A percentile compares a stretch with the other conserved stretches of the same genome.
Evolutionary conservation across 1,140 invertebrate species (phyloP).

Genomic region (Cryptotermes secundus): DNA sequence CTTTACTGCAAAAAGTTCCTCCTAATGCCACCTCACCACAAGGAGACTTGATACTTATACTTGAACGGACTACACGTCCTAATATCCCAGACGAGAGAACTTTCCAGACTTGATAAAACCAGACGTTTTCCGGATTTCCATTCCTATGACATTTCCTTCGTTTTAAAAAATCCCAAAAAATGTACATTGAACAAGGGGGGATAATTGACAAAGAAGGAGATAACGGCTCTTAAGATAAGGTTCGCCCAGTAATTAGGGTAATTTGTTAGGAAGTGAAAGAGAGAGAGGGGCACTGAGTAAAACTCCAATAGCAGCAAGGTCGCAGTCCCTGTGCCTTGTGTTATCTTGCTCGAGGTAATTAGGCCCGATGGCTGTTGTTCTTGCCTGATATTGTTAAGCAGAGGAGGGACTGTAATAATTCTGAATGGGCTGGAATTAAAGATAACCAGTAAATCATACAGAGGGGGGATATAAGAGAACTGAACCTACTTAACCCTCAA

Average conservation of each 20-base stretch:
- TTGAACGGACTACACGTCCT: too few relatives aligned
- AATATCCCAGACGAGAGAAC: too few relatives aligned
- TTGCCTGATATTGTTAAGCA: background rate
- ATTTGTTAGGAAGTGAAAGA: background rate
- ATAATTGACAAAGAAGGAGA: background rate
- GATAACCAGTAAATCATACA: conserved; percentile 12
- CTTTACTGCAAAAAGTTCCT: background rate
- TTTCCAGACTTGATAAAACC: too few relatives aligned
- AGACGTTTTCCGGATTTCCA: background rate
- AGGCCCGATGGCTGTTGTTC: background rate
- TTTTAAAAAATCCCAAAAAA: background rate
- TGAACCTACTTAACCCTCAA: background rate
- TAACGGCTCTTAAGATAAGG: background rate
- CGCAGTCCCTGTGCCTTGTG: background rate
- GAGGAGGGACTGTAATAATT: background rate
- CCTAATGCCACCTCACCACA: background rate
- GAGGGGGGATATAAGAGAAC: background rate
- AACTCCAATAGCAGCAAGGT: too few relatives aligned
- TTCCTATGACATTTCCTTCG: background rate
- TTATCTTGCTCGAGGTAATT: background rate
- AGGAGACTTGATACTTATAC: too few relatives aligned
- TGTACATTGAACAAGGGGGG: background rate
- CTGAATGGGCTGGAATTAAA: background rate
- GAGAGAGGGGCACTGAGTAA: too few relatives aligned
- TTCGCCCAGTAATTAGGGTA: background rate